Percentiles rank a stretch among this genome's conserved stretches.
phyloP scores from a whole-genome alignment of 2,888 invertebrate genomes.

The Chrysomela aeneicollis region DNA sequence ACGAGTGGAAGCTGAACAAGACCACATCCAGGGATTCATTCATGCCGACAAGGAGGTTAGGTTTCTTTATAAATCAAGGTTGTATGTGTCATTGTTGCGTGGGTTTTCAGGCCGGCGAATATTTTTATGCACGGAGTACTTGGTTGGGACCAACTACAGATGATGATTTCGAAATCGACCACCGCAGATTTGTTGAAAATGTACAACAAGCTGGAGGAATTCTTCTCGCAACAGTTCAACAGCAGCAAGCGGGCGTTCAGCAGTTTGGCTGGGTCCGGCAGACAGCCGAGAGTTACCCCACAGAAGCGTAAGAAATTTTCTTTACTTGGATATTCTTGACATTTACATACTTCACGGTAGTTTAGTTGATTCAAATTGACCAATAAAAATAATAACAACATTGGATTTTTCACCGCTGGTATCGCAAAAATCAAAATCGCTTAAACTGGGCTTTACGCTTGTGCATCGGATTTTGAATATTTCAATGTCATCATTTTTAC shows the following conservation, averaged over 20 bases:
- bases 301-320: constrained; percentile 51
- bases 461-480: too few relatives aligned
- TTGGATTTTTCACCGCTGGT: too few relatives aligned
- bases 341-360: too few relatives aligned
- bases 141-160: constrained; percentile 94
- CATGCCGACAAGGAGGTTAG: constrained; percentile 70
- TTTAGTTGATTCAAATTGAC: too few relatives aligned
- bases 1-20: constrained; percentile 84
- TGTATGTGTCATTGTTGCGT: too few relatives aligned
- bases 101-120: constrained; percentile 78
- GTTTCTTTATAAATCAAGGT: too few relatives aligned
- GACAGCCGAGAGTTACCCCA: constrained; percentile 52
- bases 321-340: too few relatives aligned
- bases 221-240: constrained; percentile 97
- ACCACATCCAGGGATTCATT: constrained; percentile 62
- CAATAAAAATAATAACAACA: too few relatives aligned
- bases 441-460: too few relatives aligned
- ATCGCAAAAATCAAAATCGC: too few relatives aligned
- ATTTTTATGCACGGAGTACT: constrained; percentile 93
- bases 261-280: constrained; percentile 54
- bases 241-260: constrained; percentile 90
- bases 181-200: constrained; percentile 97
- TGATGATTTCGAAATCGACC: constrained; percentile 96
- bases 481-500: too few relatives aligned
- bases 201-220: constrained; percentile 95